Evolutionary conservation across 2,113 vertebrate species (phyloP), one percentile per base, ranked within the genome.

Genomic region (Oryzias melastigma): DNA sequence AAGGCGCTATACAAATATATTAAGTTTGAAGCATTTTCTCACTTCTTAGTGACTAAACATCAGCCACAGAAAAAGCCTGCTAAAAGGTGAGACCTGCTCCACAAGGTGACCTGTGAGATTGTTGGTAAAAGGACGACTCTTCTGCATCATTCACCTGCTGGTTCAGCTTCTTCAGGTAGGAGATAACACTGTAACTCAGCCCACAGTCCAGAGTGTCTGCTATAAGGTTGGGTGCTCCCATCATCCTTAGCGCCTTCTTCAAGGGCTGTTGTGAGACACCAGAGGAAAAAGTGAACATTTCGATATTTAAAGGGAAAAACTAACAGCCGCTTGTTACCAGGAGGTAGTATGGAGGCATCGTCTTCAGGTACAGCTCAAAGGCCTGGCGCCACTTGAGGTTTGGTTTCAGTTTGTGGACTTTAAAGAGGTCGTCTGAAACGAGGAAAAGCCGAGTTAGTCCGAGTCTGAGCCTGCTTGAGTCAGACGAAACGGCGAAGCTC

Each of bases 131-230:
- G 14, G 10, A 29, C 4, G 14, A 47, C 53, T 14, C 18, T 14
- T 2, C 1, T 29, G 17, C 29, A 41, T 51, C 42, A 1, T 18
- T 72, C 58, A 88, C 97, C 97, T 98, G 97, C 75, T 98, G 97
- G 89, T 96, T 98, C 88, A 98, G 92, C 80, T 98, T 98, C 90
- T 98, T 98, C 87, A 98, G 93, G 90, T 98, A 96, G 63, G 96
- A 95, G 89, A 98, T 95, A 72, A 98, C 93, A 60, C 95, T 98
- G 87, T 98, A 98, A 85, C 97, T 98, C 77, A 98, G 92, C 77
- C 96, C 96, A 80, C 95, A 97, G 80, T 98, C 97, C 90, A 98
- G 91, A 81, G 93, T 96, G 82, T 98, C 96, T 54, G 95, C 93
- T 67, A 98, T 97, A 41, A 98, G 93, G 81, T 96, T 98, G 27